A percentile compares a stretch with the other conserved stretches of the same genome.
These are phyloP conservation scores for Rhabditoides inermis DNA, from an alignment of 2,888 invertebrate species.

Conservation along the genomic window DNA sequence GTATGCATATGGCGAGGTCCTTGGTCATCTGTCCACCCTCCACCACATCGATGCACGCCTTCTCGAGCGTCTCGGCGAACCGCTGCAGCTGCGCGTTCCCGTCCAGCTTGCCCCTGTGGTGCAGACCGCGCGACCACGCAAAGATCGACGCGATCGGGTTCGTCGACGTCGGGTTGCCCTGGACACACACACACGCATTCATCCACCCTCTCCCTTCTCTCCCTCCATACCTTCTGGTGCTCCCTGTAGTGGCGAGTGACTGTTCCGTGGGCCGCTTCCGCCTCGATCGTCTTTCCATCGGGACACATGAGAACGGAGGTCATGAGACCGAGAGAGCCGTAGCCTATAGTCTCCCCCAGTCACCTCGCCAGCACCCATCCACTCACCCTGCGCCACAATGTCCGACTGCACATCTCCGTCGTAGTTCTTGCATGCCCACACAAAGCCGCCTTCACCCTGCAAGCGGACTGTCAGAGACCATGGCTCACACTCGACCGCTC, in stretches of 20 bases:
- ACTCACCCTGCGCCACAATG: slow-evolving; percentile 66
- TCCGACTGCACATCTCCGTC: slow-evolving; percentile 80
- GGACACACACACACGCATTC: background rate
- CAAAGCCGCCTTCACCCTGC: slow-evolving; percentile 76
- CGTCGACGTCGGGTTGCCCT: slow-evolving; percentile 75
- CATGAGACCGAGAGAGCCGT: slow-evolving; percentile 74
- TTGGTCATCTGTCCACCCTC: slow-evolving; percentile 79
- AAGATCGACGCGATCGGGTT: slow-evolving; percentile 84
- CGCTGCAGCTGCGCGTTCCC: slow-evolving; percentile 67
- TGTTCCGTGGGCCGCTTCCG: slow-evolving; percentile 62
- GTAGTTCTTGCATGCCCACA: slow-evolving; percentile 88
- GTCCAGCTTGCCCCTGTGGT: slow-evolving; percentile 75
- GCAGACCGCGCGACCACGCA: slow-evolving; percentile 78
- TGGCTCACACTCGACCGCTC: too few species aligned
- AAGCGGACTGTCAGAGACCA: too few species aligned
- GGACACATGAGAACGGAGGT: slow-evolving; percentile 60
- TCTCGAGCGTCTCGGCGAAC: slow-evolving; percentile 68
- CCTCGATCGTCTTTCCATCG: slow-evolving; percentile 61
- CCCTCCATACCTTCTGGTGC: slow-evolving; percentile 21
- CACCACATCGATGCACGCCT: slow-evolving; percentile 74
- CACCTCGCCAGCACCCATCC: background rate
- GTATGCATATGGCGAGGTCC: slow-evolving; percentile 77
- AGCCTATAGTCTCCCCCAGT: slow-evolving; percentile 51
- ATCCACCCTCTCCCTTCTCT: background rate
- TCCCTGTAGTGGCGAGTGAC: slow-evolving; percentile 62